A percentile compares a stretch with the other conserved stretches of the same genome.
These are phyloP conservation scores for Ornithoptera priamus DNA, from an alignment of 2,888 invertebrate genomes.

Conservation along the genomic window DNA sequence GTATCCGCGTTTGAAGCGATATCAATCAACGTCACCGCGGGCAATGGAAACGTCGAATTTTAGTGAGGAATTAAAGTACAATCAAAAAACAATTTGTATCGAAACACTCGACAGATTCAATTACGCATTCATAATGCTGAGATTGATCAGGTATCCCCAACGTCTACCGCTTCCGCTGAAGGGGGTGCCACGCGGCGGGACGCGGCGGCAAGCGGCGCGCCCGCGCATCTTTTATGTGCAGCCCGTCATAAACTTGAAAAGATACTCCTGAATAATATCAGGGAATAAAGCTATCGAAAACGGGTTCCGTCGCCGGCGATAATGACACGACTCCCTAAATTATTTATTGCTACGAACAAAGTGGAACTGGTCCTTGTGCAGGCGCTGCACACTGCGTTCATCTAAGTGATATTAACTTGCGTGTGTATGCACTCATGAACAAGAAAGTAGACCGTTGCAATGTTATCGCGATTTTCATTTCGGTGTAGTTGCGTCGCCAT, in stretches of 20 bases:
- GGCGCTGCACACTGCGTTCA: too few species aligned
- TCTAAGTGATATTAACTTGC: neutral
- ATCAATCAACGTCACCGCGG: slow-evolving; percentile 25
- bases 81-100: slow-evolving; percentile 26
- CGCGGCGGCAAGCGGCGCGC: neutral
- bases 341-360: slow-evolving; percentile 22
- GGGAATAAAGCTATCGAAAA: slow-evolving; percentile 22
- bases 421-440: neutral
- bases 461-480: too few species aligned
- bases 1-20: neutral
- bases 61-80: slow-evolving; percentile 23
- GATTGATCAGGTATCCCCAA: slow-evolving; percentile 2
- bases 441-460: too few species aligned
- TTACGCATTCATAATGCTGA: slow-evolving; percentile 3
- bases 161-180: neutral
- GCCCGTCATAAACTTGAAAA: slow-evolving; percentile 24
- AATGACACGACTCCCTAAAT: slow-evolving; percentile 21
- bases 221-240: slow-evolving; percentile 11
- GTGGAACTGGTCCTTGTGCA: slow-evolving; percentile 1
- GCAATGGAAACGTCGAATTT: slow-evolving; percentile 17
- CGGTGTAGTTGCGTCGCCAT: too few species aligned
- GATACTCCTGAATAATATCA: slow-evolving; percentile 17
- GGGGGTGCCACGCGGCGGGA: neutral
- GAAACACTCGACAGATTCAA: slow-evolving; percentile 22
- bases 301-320: slow-evolving; percentile 3